These are phyloP conservation scores for Eupithecia vulgata DNA, from an alignment of 2,888 invertebrate genomes.

Conservation along the genomic window DNA sequence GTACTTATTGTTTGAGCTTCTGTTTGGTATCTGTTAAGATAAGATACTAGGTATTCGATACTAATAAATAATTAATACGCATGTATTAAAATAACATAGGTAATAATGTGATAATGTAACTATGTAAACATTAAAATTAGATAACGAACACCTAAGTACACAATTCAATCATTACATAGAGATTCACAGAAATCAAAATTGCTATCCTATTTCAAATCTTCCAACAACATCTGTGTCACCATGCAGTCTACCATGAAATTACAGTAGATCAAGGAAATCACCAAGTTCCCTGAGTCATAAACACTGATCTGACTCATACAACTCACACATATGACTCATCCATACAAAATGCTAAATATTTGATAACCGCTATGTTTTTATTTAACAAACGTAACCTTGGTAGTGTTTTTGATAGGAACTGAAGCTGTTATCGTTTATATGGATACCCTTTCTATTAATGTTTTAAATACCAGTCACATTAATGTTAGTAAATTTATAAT, in stretches of 20 bases:
- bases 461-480: background rate
- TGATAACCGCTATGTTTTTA: conserved; percentile 58
- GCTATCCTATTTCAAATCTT: background rate
- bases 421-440: background rate
- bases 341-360: conserved; percentile 55
- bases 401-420: conserved; percentile 30
- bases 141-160: too few species aligned
- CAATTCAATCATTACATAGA: too few species aligned
- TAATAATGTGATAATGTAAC: too few species aligned
- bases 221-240: conserved; percentile 22
- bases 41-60: background rate
- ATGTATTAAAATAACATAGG: too few species aligned
- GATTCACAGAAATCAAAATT: background rate
- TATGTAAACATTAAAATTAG: too few species aligned
- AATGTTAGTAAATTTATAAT: background rate
- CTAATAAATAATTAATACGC: background rate
- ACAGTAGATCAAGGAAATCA: conserved; percentile 37
- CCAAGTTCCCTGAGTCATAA: conserved; percentile 43
- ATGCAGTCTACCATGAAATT: conserved; percentile 43
- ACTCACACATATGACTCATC: conserved; percentile 57
- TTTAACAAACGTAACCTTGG: conserved; percentile 49
- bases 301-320: conserved; percentile 31
- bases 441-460: background rate
- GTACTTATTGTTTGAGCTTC: background rate
- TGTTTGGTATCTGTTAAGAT: background rate